Evolutionary conservation across 2,888 invertebrate species (phyloP), one percentile per base, ranked within the genome.

Genomic region (Ennomos quercinarius): DNA sequence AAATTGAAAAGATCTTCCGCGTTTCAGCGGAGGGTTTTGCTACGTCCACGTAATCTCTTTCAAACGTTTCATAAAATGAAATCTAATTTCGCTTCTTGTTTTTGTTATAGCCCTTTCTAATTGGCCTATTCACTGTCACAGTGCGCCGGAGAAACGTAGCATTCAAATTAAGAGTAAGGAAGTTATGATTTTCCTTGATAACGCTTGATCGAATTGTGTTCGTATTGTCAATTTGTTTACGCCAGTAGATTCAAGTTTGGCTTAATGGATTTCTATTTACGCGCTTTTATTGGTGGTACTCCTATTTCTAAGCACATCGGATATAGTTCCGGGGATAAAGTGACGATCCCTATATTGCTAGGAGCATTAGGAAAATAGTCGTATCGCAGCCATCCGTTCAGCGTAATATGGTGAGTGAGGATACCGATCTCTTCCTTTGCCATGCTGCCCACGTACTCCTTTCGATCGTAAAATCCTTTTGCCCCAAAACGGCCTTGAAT

Each of bases 401-500:
- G 68, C 64, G 74, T 75, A 76, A 76, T 79, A 72, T 70, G 73
- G 70, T 71, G 78, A 72, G 77, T 74, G 69, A 27, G 71, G 72
- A 70, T 72, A 72, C 72, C 74, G 71, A 74, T 73, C 71, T 74
- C 71, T 70, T 70, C 68, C 67, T 64, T 78, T 74, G 67, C 74
- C 72, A 80, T 68, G 74, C 80, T 47, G 59, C 74, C 74, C 80
- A 79, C 81, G 80, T 80, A 74, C 70, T 63, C 66, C 56, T 71
- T 66, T 68, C 73, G 74, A 73, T 80, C 81, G 78, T 80, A 79
- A 80, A 80, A 80, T 77, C 77, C 74, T 74, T 79, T 78, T 74
- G 69, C 70, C 77, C 69, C 73, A 72, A 76, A 76, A 80, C 68
- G 71, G 70, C 80, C 77, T 74, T 78, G 76, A 78, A 72, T 78